These are phyloP conservation scores for Botia almorhae DNA, from an alignment of 2,797 vertebrate genomes.

Conservation along the genomic window DNA sequence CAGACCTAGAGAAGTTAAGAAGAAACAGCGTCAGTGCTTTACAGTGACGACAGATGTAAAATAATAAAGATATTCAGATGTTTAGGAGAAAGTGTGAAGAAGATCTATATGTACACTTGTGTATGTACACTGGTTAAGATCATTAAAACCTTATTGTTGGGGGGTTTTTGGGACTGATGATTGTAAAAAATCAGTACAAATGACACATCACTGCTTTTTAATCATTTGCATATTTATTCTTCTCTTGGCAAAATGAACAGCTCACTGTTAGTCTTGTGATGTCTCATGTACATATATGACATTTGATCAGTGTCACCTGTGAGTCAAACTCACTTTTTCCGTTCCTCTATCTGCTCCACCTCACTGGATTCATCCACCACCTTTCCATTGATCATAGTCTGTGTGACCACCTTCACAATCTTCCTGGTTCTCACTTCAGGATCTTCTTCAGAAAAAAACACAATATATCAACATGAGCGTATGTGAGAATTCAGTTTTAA, in stretches of 20 bases:
- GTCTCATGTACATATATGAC: not conserved
- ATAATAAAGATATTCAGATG: not conserved
- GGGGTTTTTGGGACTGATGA: too few species aligned
- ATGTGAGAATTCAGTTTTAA: too few species aligned
- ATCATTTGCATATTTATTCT: slow-evolving; percentile 43
- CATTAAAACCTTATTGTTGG: not conserved
- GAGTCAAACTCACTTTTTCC: slow-evolving; percentile 73
- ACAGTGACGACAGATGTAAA: not conserved
- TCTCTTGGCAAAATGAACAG: slow-evolving; percentile 8
- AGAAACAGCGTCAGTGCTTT: slow-evolving; percentile 17
- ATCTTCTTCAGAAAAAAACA: slow-evolving; percentile 68
- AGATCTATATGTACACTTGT: not conserved
- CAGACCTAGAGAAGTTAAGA: slow-evolving; percentile 43
- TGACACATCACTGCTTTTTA: slow-evolving; percentile 36
- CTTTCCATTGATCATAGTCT: slow-evolving; percentile 85
- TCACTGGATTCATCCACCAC: slow-evolving; percentile 84
- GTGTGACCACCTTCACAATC: slow-evolving; percentile 85
- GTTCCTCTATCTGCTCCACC: slow-evolving; percentile 82
- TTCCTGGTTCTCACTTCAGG: slow-evolving; percentile 83
- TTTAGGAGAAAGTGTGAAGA: not conserved
- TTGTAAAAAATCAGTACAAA: slow-evolving; percentile 20
- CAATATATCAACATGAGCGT: too few species aligned
- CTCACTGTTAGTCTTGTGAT: not conserved
- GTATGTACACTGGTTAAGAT: too few species aligned
- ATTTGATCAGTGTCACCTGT: not conserved